Base-by-base conservation (phyloP, 2,888 invertebrate species). In the Harpagoxenus sublaevis region DNA sequence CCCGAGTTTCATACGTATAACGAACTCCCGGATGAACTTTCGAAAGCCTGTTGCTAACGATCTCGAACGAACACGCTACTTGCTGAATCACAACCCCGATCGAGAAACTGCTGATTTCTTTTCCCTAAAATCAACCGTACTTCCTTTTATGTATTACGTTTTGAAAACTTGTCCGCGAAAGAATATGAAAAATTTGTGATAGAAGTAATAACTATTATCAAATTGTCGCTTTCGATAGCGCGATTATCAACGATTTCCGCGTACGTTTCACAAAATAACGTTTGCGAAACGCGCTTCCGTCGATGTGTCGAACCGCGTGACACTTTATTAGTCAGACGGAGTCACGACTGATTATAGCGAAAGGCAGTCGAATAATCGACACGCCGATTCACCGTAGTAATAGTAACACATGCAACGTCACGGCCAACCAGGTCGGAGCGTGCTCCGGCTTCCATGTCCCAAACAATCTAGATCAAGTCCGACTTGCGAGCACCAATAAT, bases 371-470 rank as follows among this genome's bases (percentile, higher is more conserved):
- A 55, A 73, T 28, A 39, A 71, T 71, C 57, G 42, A 73, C 42
- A 39, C 18, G 35, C 55, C 39, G 18, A 18, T 42, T 42, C 28
- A 28, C n/a, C 15, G n/a, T 53, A 55, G 35, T 23, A 23, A 55
- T 42, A 55, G 15, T 28, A 8, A 39, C 9, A 15, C 51, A 51
- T 35, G 10, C 15, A 18, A 42, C 6, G 3, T 57, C 42, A 23
- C 18, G 10, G 73, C 42, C 31, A 60, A 74, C n/a, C 60, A 45
- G 74, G 45, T 74, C 74, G 28, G 45, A 45, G 60, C n/a, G 18
- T 28, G 28, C 18, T 70, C 42, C 15, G 45, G n/a, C 45, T 45
- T 74, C 60, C 60, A 60, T 45, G 42, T 60, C 8, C n/a, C 57
- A 35, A 35, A 48, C 31, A 10, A 75, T 62, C 28, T 62, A 48